Conservation (phyloP, 2,113 vertebrate species). For the Cricetomys ansorgei region DNA sequence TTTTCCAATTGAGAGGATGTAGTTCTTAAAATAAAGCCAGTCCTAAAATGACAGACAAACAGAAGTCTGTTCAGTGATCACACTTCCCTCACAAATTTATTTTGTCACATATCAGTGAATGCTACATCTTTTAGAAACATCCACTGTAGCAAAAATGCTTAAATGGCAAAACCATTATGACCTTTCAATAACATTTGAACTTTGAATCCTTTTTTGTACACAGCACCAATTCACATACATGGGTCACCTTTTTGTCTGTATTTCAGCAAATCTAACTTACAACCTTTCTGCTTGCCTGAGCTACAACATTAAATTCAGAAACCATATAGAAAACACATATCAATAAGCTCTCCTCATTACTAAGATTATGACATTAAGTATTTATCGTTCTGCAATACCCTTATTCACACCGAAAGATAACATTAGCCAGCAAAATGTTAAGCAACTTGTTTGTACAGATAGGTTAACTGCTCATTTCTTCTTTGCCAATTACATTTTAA, state of each 20-base stretch:
- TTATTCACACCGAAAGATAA: neutral
- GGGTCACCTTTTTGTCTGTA: neutral
- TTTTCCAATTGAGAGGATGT: neutral
- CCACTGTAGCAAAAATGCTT: neutral
- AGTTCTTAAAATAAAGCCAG: neutral
- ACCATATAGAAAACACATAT: neutral
- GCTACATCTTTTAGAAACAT: neutral
- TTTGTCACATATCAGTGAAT: neutral
- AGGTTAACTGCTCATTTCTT: neutral
- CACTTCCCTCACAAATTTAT: neutral
- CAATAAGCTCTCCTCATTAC: neutral
- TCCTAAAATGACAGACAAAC: neutral
- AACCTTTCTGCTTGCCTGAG: neutral
- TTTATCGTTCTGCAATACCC: neutral
- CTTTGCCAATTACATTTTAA: neutral
- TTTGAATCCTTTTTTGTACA: neutral
- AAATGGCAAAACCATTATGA: neutral
- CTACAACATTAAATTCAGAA: neutral
- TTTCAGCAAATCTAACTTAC: neutral
- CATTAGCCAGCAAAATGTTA: neutral
- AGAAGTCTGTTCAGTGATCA: neutral
- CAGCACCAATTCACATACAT: neutral
- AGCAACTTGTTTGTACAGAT: neutral
- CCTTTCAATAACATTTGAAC: rapidly evolving
- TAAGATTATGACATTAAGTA: neutral